Evolutionary conservation across 2,797 vertebrate species (phyloP).

Genomic region (Pyrrhura leucotis): DNA sequence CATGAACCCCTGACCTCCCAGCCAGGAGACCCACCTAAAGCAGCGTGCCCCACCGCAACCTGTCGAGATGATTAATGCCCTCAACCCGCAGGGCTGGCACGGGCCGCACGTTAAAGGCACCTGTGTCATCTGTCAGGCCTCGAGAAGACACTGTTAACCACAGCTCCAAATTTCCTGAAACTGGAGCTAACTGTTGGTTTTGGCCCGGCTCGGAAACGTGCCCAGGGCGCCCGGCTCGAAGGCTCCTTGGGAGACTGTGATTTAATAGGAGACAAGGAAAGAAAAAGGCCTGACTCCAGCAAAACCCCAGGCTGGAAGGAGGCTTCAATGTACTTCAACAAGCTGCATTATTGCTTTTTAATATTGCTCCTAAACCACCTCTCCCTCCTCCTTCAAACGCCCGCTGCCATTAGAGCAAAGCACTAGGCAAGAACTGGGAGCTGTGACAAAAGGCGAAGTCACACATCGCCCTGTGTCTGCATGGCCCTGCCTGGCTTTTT

Average conservation of each 20-base stretch:
- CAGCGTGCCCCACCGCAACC: neutral
- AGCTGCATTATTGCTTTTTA: neutral
- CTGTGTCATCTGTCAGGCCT: slow-evolving; percentile 17
- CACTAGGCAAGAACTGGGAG: neutral
- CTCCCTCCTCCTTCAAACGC: neutral
- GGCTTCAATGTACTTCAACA: neutral
- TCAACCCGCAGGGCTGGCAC: neutral
- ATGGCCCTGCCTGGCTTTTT: neutral
- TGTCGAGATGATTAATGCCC: neutral
- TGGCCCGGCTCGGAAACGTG: neutral
- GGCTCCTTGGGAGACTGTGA: neutral
- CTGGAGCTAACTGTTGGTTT: slow-evolving; percentile 54
- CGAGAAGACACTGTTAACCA: neutral
- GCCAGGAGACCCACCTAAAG: neutral
- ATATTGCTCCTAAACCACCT: neutral
- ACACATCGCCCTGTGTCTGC: fast-evolving
- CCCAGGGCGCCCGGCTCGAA: neutral
- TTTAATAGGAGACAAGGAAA: neutral
- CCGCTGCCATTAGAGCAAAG: neutral
- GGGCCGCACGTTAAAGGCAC: neutral
- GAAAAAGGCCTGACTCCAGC: neutral
- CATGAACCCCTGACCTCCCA: neutral
- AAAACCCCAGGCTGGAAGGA: neutral
- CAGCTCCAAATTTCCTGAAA: slow-evolving; percentile 48
- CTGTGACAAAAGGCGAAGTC: neutral